A percentile compares a stretch with the other conserved stretches of the same genome.
phyloP scores from a whole-genome alignment of 2,113 vertebrate species.

The Atherinomorus stipes region DNA sequence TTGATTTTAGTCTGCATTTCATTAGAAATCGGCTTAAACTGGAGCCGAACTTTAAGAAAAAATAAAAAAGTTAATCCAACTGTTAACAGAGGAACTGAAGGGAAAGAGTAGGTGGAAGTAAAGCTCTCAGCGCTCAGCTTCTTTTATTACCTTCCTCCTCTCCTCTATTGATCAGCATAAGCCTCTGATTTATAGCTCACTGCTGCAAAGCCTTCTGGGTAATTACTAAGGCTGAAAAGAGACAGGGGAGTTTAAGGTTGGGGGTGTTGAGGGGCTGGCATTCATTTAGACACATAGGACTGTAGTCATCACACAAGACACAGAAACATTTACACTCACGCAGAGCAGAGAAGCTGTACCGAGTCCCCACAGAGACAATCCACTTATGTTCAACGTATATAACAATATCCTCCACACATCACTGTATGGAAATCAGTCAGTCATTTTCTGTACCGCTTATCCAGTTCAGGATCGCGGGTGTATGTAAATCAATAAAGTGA shows the following conservation, averaged over 20 bases:
- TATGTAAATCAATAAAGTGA: conserved; percentile 70
- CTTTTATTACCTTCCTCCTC: conserved; percentile 76
- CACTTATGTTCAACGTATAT: conserved; percentile 61
- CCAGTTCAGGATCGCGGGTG: too few relatives aligned
- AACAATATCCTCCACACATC: conserved; percentile 51
- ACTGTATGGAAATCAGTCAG: too few relatives aligned
- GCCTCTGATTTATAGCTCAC: conserved; percentile 76
- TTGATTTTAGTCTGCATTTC: conserved; percentile 16
- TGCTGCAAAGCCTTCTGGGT: conserved; percentile 80
- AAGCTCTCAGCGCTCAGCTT: conserved; percentile 57
- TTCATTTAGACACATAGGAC: conserved; percentile 22
- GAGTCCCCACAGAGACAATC: conserved; percentile 36
- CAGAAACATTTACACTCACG: conserved; percentile 46
- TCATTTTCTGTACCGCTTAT: too few relatives aligned
- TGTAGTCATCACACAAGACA: conserved; percentile 27
- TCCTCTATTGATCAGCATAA: conserved; percentile 81
- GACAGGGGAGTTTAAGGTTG: conserved; percentile 62
- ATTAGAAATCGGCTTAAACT: conserved; percentile 22
- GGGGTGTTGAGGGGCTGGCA: conserved; percentile 53
- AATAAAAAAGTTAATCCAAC: conserved; percentile 40
- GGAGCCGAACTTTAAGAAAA: conserved; percentile 5
- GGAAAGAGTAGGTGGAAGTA: conserved; percentile 48
- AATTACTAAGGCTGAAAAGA: conserved; percentile 77
- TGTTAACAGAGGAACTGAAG: conserved; percentile 48
- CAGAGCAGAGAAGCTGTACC: conserved; percentile 19